Evolutionary conservation across 2,888 invertebrate species (phyloP).

Genomic region (Cynaeus angustus): DNA sequence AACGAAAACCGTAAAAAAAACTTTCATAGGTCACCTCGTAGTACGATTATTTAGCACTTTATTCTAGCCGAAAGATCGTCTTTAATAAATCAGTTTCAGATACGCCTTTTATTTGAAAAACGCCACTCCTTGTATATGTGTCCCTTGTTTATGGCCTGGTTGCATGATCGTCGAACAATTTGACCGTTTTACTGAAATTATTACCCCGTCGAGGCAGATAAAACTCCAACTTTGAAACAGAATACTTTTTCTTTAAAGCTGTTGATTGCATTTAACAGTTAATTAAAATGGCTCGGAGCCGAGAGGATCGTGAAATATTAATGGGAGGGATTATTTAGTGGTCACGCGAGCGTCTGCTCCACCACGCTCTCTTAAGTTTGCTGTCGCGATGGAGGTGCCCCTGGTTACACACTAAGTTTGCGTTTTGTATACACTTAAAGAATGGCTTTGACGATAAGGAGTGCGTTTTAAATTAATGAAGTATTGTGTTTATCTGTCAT

Average conservation of each 20-base stretch:
- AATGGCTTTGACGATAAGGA: conserved; percentile 27
- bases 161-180: conserved; percentile 45
- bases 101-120: conserved; percentile 23
- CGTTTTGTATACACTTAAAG: conserved; percentile 28
- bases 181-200: conserved; percentile 48
- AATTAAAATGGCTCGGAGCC: conserved; percentile 57
- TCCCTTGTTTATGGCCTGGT: conserved; percentile 38
- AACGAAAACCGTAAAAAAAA: too few relatives aligned
- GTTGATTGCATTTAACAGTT: conserved; percentile 59
- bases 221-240: conserved; percentile 50
- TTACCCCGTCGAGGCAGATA: conserved; percentile 48
- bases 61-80: too few relatives aligned
- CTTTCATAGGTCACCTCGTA: too few relatives aligned
- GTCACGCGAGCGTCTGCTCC: conserved; percentile 56
- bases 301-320: conserved; percentile 56
- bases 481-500: not conserved
- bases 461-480: conserved; percentile 11
- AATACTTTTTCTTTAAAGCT: conserved; percentile 50
- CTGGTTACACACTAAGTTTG: conserved; percentile 50
- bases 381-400: conserved; percentile 53
- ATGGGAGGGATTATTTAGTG: conserved; percentile 58
- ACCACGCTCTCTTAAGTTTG: conserved; percentile 48
- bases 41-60: too few relatives aligned
- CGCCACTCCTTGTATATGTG: conserved; percentile 16
- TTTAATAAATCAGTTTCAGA: conserved; percentile 18